Base-by-base conservation (phyloP, 2,888 invertebrate species). In the Habrosyne pyritoides region DNA sequence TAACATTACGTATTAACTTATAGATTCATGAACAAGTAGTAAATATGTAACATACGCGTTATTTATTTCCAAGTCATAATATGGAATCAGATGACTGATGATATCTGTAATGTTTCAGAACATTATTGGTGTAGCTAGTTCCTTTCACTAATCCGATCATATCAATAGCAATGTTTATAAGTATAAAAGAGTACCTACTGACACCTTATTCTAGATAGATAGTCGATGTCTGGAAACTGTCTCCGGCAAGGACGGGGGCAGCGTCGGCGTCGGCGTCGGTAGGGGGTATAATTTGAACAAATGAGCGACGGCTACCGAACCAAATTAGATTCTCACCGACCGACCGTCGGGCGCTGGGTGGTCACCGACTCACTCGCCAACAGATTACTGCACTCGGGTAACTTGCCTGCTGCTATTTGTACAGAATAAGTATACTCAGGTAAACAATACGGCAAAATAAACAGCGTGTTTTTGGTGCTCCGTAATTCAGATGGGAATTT, bases 261-360 rank as follows among this genome's bases (percentile, higher is more conserved):
- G 42, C 26, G 14, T 24, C 48, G 12, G 48, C 22, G 26, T 18
- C 18, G 28, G 18, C 28, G 49, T 50, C 50, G 26, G 28, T 10
- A 61, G 59, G 70, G 73, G 73, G 71, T 69, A 74, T 80, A 80
- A 80, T 80, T 73, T 74, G 94, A 93, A 94, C 94, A 94, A 94
- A 94, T 94, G 94, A 94, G 93, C 93, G 89, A 88, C 87, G 91
- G 90, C 93, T 89, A 90, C 88, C 88, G 91, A 93, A 93, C 94
- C 93, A 94, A 94, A 94, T 94, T 94, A 94, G 94, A 94, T 94
- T 94, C 81, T 89, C 86, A 87, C 88, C 75, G 75, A 72, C 71
- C 64, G 69, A 72, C 67, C 66, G 66, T 66, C 65, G 64, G 65
- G 58, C 62, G 57, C 67, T 66, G 63, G 73, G 68, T 71, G 69